A percentile compares a stretch with the other conserved stretches of the same genome.
Conservation (phyloP, 1,140 invertebrate genomes). For the Aphaenogaster rudis region DNA sequence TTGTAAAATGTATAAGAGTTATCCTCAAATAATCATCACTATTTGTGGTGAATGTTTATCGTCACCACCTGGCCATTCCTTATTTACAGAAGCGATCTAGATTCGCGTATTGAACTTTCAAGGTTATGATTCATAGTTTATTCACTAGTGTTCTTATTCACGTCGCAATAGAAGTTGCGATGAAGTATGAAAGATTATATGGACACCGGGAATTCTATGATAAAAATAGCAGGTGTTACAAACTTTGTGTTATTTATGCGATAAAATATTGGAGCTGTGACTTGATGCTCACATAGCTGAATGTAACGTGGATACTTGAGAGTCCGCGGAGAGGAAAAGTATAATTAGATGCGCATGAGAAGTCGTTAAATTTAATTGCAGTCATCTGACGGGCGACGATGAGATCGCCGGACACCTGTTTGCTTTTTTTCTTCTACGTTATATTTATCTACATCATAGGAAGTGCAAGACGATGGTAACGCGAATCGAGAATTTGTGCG, state of each 20-base stretch:
- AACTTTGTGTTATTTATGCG: constrained; percentile 31
- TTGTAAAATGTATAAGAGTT: not conserved
- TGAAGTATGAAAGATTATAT: constrained; percentile 39
- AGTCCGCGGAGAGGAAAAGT: constrained; percentile 59
- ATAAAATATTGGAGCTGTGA: constrained; percentile 44
- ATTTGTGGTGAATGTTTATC: not conserved
- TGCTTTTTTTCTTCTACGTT: constrained; percentile 75
- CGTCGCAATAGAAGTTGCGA: not conserved
- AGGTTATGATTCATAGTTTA: constrained; percentile 13
- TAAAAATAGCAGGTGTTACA: constrained; percentile 54
- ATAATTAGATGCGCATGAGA: constrained; percentile 69
- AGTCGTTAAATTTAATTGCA: constrained; percentile 82
- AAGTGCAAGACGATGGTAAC: not conserved
- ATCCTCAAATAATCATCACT: not conserved
- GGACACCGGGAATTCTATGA: not conserved
- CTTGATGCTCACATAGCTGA: constrained; percentile 38
- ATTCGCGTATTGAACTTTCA: not conserved
- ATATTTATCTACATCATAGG: constrained; percentile 30
- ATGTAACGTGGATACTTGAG: constrained; percentile 52
- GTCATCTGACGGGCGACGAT: constrained; percentile 69
- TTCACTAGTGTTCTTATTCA: not conserved
- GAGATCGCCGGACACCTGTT: constrained; percentile 81
- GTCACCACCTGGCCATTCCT: not conserved
- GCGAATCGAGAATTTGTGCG: not conserved
- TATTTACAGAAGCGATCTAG: not conserved